Evolutionary conservation across 2,797 vertebrate species (phyloP).

Genomic region (Myotis pilosus): DNA sequence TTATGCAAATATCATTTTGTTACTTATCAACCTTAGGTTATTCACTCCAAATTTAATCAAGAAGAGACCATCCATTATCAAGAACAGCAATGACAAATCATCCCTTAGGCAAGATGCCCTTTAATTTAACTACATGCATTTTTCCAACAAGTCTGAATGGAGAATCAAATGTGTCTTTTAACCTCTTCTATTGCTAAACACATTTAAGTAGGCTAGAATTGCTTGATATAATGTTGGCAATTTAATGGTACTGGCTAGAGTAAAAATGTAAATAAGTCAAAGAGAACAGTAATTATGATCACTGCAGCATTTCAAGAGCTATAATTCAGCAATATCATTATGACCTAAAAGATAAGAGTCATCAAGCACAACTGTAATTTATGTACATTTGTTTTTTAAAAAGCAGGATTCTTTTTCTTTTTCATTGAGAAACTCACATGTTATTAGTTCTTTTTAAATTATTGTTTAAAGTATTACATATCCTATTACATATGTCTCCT

Average conservation of each 20-base stretch:
- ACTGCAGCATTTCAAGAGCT: background rate
- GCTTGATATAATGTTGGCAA: conserved; percentile 16
- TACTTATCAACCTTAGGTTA: background rate
- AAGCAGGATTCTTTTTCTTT: background rate
- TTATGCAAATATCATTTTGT: background rate
- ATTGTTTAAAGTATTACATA: too few species aligned
- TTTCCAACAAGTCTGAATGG: background rate
- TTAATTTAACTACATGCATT: background rate
- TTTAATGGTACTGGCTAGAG: background rate
- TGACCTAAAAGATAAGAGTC: background rate
- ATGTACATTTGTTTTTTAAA: background rate
- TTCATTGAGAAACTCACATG: too few species aligned
- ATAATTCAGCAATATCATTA: conserved; percentile 19
- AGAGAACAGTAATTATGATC: background rate
- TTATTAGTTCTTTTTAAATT: too few species aligned
- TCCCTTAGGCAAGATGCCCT: background rate
- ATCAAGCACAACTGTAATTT: background rate
- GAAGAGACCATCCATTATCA: background rate
- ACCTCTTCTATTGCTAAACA: background rate
- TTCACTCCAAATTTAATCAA: background rate
- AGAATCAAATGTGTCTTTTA: background rate
- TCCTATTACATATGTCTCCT: too few species aligned
- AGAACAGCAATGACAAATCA: background rate
- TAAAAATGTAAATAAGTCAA: conserved; percentile 37
- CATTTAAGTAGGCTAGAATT: background rate